These are phyloP conservation scores for Drosophila carrolli DNA, from an alignment of 1,140 invertebrate species.

Conservation along the genomic window DNA sequence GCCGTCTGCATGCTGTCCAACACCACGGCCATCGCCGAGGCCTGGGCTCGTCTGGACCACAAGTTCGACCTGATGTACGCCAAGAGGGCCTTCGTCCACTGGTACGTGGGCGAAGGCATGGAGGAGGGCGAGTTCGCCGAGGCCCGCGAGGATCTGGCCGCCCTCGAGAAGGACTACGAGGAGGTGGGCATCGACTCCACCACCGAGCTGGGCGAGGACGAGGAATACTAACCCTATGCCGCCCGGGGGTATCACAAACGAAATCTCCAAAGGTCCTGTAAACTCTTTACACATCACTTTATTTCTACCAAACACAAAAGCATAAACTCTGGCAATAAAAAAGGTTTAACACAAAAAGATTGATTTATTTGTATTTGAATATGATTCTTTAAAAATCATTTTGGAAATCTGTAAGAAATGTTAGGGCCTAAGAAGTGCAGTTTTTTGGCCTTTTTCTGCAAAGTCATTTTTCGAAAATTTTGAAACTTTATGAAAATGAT, in stretches of 20 bases:
- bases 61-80: constrained; percentile 94
- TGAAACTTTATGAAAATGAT: no score
- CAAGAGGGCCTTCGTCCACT: constrained; percentile 94
- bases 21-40: constrained; percentile 92
- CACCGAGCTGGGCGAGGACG: constrained; percentile 90
- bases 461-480: no score
- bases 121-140: constrained; percentile 94
- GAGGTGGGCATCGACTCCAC: constrained; percentile 91
- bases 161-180: constrained; percentile 94
- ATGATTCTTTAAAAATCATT: no score
- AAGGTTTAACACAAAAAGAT: constrained; percentile 12
- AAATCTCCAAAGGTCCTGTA: background rate
- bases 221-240: constrained; percentile 88
- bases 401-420: no score
- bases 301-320: constrained; percentile 3
- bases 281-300: constrained; percentile 12
- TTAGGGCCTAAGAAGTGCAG: no score
- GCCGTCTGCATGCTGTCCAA: constrained; percentile 92
- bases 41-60: constrained; percentile 91
- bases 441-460: no score
- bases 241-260: background rate
- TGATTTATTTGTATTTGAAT: background rate
- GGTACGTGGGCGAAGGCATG: constrained; percentile 95
- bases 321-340: constrained; percentile 21
- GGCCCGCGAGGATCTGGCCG: constrained; percentile 93